Percentiles rank a stretch among this genome's conserved stretches.
Conservation (phyloP, 1,140 invertebrate genomes). For the Scaptomyza graminum region DNA sequence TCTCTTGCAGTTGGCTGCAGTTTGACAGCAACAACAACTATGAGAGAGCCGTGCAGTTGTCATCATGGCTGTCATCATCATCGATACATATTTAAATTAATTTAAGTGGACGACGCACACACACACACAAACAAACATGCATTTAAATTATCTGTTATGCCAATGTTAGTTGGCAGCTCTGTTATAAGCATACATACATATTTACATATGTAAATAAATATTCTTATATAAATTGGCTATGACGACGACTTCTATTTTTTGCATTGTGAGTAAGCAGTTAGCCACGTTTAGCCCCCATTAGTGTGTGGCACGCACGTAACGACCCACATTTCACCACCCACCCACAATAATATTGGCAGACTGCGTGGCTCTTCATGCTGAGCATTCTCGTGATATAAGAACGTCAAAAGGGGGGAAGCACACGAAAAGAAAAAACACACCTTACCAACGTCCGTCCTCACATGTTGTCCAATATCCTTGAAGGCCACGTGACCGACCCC, state of each 20-base stretch:
- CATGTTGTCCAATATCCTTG: slow-evolving; percentile 52
- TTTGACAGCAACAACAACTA: slow-evolving; percentile 5
- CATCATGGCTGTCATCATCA: slow-evolving; percentile 21
- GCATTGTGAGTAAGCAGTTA: slow-evolving; percentile 40
- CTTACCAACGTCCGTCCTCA: neutral
- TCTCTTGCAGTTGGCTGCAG: slow-evolving; percentile 50
- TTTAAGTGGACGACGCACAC: slow-evolving; percentile 27
- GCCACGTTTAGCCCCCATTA: slow-evolving; percentile 43
- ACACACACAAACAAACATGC: slow-evolving; percentile 12
- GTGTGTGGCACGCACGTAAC: slow-evolving; percentile 34
- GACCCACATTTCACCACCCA: slow-evolving; percentile 41
- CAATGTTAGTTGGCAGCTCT: neutral
- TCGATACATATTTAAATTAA: slow-evolving; percentile 43
- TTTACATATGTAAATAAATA: no score
- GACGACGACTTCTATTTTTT: slow-evolving; percentile 39
- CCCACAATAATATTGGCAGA: slow-evolving; percentile 58
- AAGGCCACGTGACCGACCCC: slow-evolving; percentile 31
- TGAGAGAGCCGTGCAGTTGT: slow-evolving; percentile 31
- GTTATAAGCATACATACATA: neutral
- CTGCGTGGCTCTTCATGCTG: slow-evolving; percentile 49
- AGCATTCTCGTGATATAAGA: slow-evolving; percentile 40
- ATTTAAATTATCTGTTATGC: slow-evolving; percentile 30
- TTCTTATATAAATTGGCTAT: slow-evolving; percentile 11
- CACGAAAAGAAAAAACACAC: neutral
- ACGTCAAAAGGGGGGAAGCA: neutral